phyloP scores from a whole-genome alignment of 2,797 vertebrate species.

The Macropodus opercularis region DNA sequence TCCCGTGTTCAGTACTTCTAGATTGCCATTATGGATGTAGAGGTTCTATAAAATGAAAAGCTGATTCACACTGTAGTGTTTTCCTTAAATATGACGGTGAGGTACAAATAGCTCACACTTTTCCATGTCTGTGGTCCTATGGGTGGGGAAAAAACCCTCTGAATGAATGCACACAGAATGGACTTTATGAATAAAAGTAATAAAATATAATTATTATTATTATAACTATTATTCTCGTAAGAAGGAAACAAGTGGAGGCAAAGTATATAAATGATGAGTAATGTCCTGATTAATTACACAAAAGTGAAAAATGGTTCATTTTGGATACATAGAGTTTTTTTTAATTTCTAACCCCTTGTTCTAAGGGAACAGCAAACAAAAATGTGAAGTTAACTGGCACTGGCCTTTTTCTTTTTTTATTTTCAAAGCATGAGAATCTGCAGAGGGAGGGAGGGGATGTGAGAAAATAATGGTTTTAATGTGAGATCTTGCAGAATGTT shows the following conservation, averaged over 20 bases:
- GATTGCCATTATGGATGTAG: background rate
- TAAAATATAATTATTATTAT: conserved; percentile 11
- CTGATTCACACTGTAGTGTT: background rate
- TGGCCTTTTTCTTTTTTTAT: conserved; percentile 53
- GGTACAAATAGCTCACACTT: conserved; percentile 8
- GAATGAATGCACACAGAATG: conserved; percentile 22
- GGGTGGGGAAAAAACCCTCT: conserved; percentile 10
- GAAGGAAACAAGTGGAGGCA: background rate
- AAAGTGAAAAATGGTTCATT: conserved; percentile 7
- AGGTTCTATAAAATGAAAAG: conserved; percentile 6
- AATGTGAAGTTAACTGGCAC: conserved; percentile 63
- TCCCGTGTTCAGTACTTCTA: background rate
- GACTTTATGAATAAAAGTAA: conserved; percentile 34
- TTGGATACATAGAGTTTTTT: conserved; percentile 21
- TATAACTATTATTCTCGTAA: background rate
- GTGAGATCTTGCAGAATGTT: too few relatives aligned
- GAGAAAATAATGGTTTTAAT: too few relatives aligned
- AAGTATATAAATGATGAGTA: conserved; percentile 11
- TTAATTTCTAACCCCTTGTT: too few relatives aligned
- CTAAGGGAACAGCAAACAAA: conserved; percentile 18
- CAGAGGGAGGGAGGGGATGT: too few relatives aligned
- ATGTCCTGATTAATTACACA: background rate
- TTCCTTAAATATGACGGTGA: conserved; percentile 15
- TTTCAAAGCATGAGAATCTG: too few relatives aligned
- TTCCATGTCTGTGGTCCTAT: conserved; percentile 4